Evolutionary conservation across 2,888 invertebrate genomes (phyloP), one percentile per base, ranked within the genome.

Genomic region (Acheta domesticus): DNA sequence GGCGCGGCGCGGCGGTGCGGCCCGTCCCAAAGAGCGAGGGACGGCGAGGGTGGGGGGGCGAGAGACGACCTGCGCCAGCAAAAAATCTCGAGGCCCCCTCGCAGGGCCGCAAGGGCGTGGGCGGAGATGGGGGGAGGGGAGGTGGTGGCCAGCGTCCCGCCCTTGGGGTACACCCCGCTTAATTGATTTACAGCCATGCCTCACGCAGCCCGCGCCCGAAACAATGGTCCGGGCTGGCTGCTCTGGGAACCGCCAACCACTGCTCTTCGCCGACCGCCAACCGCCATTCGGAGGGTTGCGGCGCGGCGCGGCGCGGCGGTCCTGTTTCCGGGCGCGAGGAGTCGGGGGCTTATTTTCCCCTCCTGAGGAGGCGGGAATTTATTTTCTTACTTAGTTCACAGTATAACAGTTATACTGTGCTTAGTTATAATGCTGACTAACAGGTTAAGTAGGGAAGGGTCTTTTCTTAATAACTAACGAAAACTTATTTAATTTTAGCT

Each of bases 151-250:
- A 62, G 62, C 16, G 62, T n/a, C n/a, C 62, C 62, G 62, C 62
- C 62, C 62, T 19, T 36, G 36, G n/a, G 62, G 62, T n/a, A 62
- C 62, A 19, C n/a, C 62, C 16, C 62, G 62, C 62, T 62, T 62
- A 62, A 62, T 62, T 62, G 62, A 62, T 62, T 62, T 62, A 62
- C 62, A 62, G 62, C 62, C 16, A 62, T 62, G 62, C 62, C 62
- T n/a, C n/a, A 62, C 16, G 16, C 16, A 62, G 62, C 16, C 14
- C 62, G 12, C 62, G 14, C 62, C 62, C 62, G 62, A 62, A 62
- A 62, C 62, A 62, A 62, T 62, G 62, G n/a, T 12, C 16, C 62
- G 36, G 36, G 36, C 36, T 36, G 36, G 62, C 62, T 62, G 14
- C 62, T 62, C 62, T 62, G 62, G 62, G 62, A 62, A 62, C 62